Conservation (phyloP, 2,797 vertebrate species). For the Urophycis tenuis region DNA sequence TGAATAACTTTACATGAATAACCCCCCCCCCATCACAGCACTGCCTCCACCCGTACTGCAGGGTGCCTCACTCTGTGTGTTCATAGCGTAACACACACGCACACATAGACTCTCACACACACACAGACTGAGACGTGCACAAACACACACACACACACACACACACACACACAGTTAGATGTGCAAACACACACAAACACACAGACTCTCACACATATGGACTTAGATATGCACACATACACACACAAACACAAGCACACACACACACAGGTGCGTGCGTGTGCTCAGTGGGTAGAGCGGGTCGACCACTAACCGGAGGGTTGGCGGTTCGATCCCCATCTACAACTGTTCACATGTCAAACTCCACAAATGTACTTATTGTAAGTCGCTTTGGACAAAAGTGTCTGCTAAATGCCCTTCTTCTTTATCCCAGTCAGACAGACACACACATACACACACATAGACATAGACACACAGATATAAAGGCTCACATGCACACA, state of each 20-base stretch:
- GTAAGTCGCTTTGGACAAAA: too few relatives aligned
- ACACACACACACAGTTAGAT: background rate
- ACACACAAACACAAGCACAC: background rate
- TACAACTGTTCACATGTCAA: too few relatives aligned
- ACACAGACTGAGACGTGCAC: background rate
- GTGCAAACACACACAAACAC: background rate
- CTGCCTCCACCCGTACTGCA: background rate
- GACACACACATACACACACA: background rate
- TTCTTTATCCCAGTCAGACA: too few relatives aligned
- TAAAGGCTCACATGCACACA: background rate
- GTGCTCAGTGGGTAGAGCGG: too few relatives aligned
- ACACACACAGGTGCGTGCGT: background rate
- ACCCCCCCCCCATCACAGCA: background rate
- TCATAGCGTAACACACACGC: background rate
- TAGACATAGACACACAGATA: too few relatives aligned
- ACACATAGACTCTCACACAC: background rate
- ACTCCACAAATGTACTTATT: too few relatives aligned
- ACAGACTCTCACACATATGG: background rate
- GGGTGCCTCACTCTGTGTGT: background rate
- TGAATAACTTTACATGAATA: conserved; percentile 23
- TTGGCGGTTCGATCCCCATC: too few relatives aligned
- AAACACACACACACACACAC: background rate
- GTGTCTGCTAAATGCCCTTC: too few relatives aligned
- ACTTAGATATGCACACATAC: background rate
- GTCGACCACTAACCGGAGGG: too few relatives aligned